Base-by-base conservation (phyloP, 1,140 invertebrate species). In the Onthophagus taurus region DNA sequence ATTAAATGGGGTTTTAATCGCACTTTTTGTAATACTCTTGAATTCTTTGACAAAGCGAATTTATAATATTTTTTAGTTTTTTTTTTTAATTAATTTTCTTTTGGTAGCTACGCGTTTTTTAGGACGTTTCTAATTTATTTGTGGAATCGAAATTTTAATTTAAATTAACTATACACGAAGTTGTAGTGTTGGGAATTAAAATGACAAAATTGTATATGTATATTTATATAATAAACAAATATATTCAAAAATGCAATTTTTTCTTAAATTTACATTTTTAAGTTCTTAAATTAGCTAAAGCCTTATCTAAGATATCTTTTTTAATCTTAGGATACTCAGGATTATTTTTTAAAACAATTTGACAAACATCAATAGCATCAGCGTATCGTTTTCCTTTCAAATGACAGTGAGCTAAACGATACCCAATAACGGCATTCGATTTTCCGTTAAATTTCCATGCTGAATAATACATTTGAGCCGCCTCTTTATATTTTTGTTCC, bases 231-330 rank as follows among this genome's bases (percentile, higher is more conserved):
- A n/a, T n/a, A n/a, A n/a, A n/a, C n/a, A n/a, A n/a, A n/a, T n/a
- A n/a, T n/a, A n/a, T n/a, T n/a, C n/a, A n/a, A n/a, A n/a, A n/a
- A n/a, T n/a, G n/a, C n/a, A n/a, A n/a, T n/a, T n/a, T n/a, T 26
- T 26, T 7, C 6, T 26, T 26, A n/a, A n/a, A 26, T n/a, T n/a
- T 4, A 11, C 4, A 20, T 37, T 37, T 19, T 39, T 29, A 47
- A 24, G 45, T 47, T 26, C 88, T 72, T 49, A 92, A 71, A 72
- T 85, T 86, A 54, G 75, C 76, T 48, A 90, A 77, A n/a, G 89
- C 88, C 67, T 97, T 97, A 48, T 97, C 92, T 19, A 96, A 69
- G 52, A 98, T 89, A 47, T 97, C 93, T 62, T 94, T 95, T 46
- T 76, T 80, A 4, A 97, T 85, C 51, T 87, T 85, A 0, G 89